Conservation (phyloP, 2,888 invertebrate species). For the Andrena chrysosceles region DNA sequence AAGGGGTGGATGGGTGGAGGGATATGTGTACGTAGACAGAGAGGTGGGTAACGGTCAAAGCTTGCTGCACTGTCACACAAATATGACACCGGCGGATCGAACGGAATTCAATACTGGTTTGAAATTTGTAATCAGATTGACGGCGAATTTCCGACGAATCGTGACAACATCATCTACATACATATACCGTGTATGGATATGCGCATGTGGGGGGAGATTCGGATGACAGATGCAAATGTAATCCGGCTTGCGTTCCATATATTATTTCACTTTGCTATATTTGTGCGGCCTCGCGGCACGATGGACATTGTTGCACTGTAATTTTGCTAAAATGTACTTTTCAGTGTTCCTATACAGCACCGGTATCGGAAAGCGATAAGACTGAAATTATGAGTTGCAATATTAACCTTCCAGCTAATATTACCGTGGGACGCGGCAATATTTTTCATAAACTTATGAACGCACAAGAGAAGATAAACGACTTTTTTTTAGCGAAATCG, state of each 20-base stretch:
- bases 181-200: constrained; percentile 16
- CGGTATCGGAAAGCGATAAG: constrained; percentile 55
- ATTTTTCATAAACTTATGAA: constrained; percentile 30
- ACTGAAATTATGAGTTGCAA: constrained; percentile 48
- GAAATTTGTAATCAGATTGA: constrained; percentile 69
- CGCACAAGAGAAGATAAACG: neutral
- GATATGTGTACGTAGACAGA: constrained; percentile 1
- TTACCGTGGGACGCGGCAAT: neutral
- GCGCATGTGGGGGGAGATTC: constrained; percentile 32
- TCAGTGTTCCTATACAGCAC: constrained; percentile 17
- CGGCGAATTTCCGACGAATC: constrained; percentile 64
- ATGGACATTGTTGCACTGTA: constrained; percentile 48
- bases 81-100: constrained; percentile 65
- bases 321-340: constrained; percentile 53
- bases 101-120: constrained; percentile 68
- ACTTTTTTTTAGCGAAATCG: neutral
- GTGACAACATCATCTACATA: constrained; percentile 65
- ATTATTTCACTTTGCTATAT: constrained; percentile 49
- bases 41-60: constrained; percentile 47
- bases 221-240: constrained; percentile 62
- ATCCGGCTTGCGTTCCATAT: constrained; percentile 55
- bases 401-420: constrained; percentile 48
- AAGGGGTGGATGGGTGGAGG: neutral
- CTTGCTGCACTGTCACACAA: constrained; percentile 63
- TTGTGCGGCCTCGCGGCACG: constrained; percentile 16